Evolutionary conservation across 2,888 invertebrate genomes (phyloP).

Genomic region (Chymomyza procnemis): DNA sequence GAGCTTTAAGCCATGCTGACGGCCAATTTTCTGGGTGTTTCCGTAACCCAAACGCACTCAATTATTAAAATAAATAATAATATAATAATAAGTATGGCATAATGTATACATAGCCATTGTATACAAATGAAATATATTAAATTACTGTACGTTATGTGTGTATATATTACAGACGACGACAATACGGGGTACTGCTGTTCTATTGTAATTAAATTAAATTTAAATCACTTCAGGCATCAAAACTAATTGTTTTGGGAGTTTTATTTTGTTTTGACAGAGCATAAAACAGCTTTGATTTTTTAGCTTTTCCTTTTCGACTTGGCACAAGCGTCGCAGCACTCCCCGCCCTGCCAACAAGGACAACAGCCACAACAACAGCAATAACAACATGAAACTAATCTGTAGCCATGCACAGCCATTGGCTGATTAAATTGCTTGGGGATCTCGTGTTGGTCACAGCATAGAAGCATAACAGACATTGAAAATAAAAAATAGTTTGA

Average conservation of each 20-base stretch:
- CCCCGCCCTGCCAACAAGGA: background rate
- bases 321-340: conserved; percentile 11
- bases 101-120: background rate
- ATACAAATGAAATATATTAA: background rate
- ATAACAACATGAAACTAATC: conserved; percentile 43
- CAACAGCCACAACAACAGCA: conserved; percentile 22
- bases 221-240: conserved; percentile 6
- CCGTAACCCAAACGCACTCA: background rate
- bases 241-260: conserved; percentile 58
- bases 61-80: conserved; percentile 1
- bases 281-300: conserved; percentile 59
- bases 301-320: conserved; percentile 34
- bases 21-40: background rate
- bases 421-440: conserved; percentile 57
- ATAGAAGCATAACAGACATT: conserved; percentile 28
- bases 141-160: background rate
- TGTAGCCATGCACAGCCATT: conserved; percentile 46
- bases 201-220: background rate
- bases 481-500: conserved; percentile 28
- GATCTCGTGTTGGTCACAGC: conserved; percentile 46
- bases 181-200: background rate
- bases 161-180: background rate
- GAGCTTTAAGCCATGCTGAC: background rate
- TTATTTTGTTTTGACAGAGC: conserved; percentile 31
- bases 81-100: background rate